phyloP scores from a whole-genome alignment of 1,140 invertebrate species.

The Drosophila tsacasi region DNA sequence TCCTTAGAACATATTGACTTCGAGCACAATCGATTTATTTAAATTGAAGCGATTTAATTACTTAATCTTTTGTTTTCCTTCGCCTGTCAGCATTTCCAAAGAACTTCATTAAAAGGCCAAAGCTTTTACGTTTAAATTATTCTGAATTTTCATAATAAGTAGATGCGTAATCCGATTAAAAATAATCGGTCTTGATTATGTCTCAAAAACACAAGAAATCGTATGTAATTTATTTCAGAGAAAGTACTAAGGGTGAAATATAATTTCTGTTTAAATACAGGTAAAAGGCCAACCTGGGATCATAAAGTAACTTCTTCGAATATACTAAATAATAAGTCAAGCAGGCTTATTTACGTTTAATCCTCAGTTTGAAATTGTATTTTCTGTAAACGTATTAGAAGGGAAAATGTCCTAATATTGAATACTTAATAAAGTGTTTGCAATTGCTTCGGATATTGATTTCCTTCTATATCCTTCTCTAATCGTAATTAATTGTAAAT shows the following conservation, averaged over 20 bases:
- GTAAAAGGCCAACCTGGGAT: too few species aligned
- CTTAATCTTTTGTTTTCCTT: constrained; percentile 21
- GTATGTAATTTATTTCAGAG: not conserved
- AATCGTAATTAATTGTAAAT: not conserved
- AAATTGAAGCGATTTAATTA: constrained; percentile 23
- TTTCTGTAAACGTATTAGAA: not conserved
- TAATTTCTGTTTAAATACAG: too few species aligned
- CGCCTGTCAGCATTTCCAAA: not conserved
- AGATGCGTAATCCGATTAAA: constrained; percentile 4
- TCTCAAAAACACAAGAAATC: not conserved
- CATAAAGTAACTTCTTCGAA: not conserved
- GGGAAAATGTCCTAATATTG: not conserved
- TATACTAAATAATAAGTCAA: not conserved
- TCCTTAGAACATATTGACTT: constrained; percentile 1
- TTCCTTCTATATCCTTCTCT: not conserved
- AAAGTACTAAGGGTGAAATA: too few species aligned
- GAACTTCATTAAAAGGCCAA: not conserved
- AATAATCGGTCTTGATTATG: constrained; percentile 8
- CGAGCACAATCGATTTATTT: constrained; percentile 5
- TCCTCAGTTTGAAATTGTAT: too few species aligned
- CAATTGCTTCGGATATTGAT: not conserved
- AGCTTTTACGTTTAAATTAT: constrained; percentile 5
- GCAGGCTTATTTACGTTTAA: not conserved
- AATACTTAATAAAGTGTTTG: not conserved
- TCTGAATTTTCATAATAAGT: not conserved